Percentiles rank a stretch among this genome's conserved stretches.
Evolutionary conservation across 2,888 invertebrate genomes (phyloP).

Genomic region (Phania funesta): DNA sequence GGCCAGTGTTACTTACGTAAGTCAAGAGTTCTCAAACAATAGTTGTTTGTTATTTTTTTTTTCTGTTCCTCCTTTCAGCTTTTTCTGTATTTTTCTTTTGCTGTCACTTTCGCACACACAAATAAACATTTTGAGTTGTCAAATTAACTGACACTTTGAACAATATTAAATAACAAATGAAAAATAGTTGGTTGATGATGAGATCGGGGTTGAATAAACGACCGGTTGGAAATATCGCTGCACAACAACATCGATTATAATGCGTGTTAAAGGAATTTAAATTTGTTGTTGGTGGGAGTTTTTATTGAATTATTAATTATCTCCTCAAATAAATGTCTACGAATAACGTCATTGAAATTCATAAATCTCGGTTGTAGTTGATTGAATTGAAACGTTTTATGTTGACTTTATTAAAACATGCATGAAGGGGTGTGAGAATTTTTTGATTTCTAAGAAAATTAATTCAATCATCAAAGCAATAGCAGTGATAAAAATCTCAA

Average conservation of each 20-base stretch:
- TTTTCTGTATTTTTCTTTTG: neutral
- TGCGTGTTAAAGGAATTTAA: slow-evolving; percentile 6
- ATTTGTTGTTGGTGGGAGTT: neutral
- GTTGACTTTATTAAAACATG: slow-evolving; percentile 12
- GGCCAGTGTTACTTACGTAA: slow-evolving; percentile 58
- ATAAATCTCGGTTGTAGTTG: slow-evolving; percentile 39
- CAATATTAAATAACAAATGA: slow-evolving; percentile 61
- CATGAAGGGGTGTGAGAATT: neutral
- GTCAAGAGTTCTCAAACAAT: slow-evolving; percentile 13
- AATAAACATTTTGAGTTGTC: slow-evolving; percentile 66
- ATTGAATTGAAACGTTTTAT: slow-evolving; percentile 50
- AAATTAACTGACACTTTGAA: slow-evolving; percentile 66
- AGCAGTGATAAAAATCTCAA: neutral
- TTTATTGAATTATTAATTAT: slow-evolving; percentile 47
- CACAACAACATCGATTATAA: slow-evolving; percentile 29
- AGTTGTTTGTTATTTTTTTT: neutral
- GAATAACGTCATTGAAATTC: slow-evolving; percentile 18
- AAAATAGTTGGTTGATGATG: neutral
- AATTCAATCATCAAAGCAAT: slow-evolving; percentile 14
- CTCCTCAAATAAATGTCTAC: slow-evolving; percentile 8
- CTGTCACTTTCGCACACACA: slow-evolving; percentile 29
- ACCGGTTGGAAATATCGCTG: neutral
- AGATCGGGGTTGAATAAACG: neutral
- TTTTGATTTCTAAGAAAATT: slow-evolving; percentile 3
- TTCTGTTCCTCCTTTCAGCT: neutral